Evolutionary conservation across 2,888 invertebrate genomes (phyloP).

Genomic region (Nomada flava): DNA sequence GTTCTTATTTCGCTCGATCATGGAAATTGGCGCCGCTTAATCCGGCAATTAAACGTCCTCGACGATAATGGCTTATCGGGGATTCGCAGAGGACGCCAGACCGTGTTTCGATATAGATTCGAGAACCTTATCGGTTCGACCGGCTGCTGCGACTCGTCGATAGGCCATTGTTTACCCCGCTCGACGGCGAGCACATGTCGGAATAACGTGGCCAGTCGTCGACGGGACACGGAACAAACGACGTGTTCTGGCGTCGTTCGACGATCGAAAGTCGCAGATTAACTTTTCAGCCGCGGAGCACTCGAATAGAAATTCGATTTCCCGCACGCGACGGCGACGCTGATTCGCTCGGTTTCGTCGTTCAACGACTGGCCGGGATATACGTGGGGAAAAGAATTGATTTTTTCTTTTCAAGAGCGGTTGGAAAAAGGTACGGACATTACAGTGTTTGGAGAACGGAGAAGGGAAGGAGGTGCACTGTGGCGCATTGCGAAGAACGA

Average conservation of each 20-base stretch:
- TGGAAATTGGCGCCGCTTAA: slow-evolving; percentile 30
- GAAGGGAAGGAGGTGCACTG: background rate
- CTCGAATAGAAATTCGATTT: slow-evolving; percentile 34
- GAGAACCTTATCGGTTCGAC: slow-evolving; percentile 53
- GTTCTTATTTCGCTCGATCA: background rate
- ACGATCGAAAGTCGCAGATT: slow-evolving; percentile 8
- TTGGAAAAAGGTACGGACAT: too few relatives aligned
- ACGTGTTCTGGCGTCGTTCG: background rate
- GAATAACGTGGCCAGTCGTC: slow-evolving; percentile 34
- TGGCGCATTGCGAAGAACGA: too few relatives aligned
- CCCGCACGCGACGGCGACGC: slow-evolving; percentile 11
- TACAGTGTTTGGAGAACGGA: background rate
- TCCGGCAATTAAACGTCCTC: slow-evolving; percentile 47
- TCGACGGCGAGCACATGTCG: slow-evolving; percentile 52
- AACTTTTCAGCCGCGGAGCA: slow-evolving; percentile 11
- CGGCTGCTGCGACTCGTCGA: slow-evolving; percentile 64
- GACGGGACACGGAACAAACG: background rate
- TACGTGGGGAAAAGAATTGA: background rate
- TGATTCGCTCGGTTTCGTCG: background rate
- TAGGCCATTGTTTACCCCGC: slow-evolving; percentile 67
- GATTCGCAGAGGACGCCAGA: slow-evolving; percentile 27
- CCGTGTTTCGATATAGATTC: slow-evolving; percentile 56
- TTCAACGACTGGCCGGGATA: background rate
- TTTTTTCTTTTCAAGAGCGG: background rate
- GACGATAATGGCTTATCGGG: slow-evolving; percentile 51